phyloP scores from a whole-genome alignment of 64 coral and sea anemone species.

The Stylophora pistillata region DNA sequence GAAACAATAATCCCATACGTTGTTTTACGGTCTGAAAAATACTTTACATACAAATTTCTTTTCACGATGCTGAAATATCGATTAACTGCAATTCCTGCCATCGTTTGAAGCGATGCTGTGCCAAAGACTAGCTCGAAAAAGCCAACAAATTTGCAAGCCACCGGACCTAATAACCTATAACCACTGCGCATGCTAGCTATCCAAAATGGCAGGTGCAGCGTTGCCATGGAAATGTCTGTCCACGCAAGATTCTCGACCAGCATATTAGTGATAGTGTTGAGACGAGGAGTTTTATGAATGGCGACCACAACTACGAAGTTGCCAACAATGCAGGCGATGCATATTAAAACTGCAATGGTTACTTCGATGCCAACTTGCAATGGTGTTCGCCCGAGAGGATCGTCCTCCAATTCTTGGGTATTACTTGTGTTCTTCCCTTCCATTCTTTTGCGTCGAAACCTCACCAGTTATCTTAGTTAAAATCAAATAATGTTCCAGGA shows the following conservation, averaged over 20 bases:
- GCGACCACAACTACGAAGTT: constrained; percentile 44
- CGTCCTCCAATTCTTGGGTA: neutral
- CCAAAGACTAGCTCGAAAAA: constrained; percentile 56
- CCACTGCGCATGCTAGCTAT: constrained; percentile 50
- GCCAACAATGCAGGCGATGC: constrained; percentile 41
- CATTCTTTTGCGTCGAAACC: neutral
- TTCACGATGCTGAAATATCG: constrained; percentile 59
- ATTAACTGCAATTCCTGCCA: constrained; percentile 52
- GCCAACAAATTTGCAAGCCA: constrained; percentile 20
- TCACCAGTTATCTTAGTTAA: no score
- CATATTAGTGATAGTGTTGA: constrained; percentile 59
- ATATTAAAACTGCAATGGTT: constrained; percentile 33
- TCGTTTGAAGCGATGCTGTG: constrained; percentile 44
- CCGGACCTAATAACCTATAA: constrained; percentile 37
- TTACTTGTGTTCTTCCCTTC: neutral
- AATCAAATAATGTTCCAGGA: no score
- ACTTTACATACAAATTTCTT: constrained; percentile 42
- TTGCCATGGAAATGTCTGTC: constrained; percentile 52
- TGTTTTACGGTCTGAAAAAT: constrained; percentile 55
- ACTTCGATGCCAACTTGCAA: constrained; percentile 52
- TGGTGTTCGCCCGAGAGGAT: constrained; percentile 27
- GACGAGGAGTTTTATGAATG: constrained; percentile 40
- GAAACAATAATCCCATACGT: neutral
- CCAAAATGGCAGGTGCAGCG: constrained; percentile 69
- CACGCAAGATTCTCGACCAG: constrained; percentile 54